Evolutionary conservation across 2,797 vertebrate species (phyloP), one percentile per base, ranked within the genome.

Genomic region (Trematomus bernacchii): DNA sequence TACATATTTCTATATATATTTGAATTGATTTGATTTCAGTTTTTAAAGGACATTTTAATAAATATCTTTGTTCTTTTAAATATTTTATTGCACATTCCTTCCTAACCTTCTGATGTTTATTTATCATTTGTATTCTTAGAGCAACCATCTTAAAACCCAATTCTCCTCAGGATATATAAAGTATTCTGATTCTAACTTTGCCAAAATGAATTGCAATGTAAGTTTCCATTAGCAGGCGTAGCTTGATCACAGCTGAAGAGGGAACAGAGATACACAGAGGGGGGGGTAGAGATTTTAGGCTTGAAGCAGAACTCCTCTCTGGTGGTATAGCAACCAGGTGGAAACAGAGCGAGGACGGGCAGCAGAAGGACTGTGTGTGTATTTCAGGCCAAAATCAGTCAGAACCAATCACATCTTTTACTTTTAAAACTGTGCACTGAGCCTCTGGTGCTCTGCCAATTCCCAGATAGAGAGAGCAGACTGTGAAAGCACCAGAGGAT

Each of bases 351-450:
- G 1, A n/a, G 27, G 72, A 66, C 14, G 27, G 53, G 66, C 54
- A 77, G 12, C 73, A 69, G 75, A 78, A 43, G 50, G 40, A 67
- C 42, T 23, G 66, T 30, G 44, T 19, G 12, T 37, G 73, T 10
- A 60, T 59, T 60, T 21, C 23, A 33, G 51, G 63, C 59, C 53
- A 66, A 10, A 63, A 40, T 44, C 66, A 64, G 76, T 80, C 77
- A 62, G 61, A 37, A 47, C 65, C 71, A 75, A 66, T 83, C 76
- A 60, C 42, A 11, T 4, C 19, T 48, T 40, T n/a, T 18, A n/a
- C 27, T 53, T 57, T 46, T 2, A 9, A 15, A 66, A 14, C 42
- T 1, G 8, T 4, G 59, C 3, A 51, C 42, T 19, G 40, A 3
- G 69, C 65, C 52, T 42, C 51, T 44, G 73, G 73, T 11, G 3